Evolutionary conservation across 2,113 vertebrate genomes (phyloP).

Genomic region (Ptychochromis oligacanthus): DNA sequence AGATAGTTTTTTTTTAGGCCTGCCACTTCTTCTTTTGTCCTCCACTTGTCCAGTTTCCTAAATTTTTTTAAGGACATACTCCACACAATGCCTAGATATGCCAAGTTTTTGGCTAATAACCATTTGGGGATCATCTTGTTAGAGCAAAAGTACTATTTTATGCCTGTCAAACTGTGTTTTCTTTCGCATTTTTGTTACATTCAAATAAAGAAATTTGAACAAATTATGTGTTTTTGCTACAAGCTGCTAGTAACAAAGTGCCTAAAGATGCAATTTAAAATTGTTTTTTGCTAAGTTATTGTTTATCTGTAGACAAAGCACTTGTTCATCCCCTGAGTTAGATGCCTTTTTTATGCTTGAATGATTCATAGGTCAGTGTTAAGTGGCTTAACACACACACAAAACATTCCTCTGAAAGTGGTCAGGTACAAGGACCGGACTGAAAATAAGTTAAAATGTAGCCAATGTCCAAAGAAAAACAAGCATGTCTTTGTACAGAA

Average conservation of each 20-base stretch:
- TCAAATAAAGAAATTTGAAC: too few relatives aligned
- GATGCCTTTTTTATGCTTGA: too few relatives aligned
- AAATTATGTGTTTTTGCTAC: too few relatives aligned
- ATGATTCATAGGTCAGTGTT: background rate
- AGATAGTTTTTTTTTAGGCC: background rate
- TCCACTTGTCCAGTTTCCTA: too few relatives aligned
- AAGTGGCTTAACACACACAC: background rate
- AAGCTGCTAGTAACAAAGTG: too few relatives aligned
- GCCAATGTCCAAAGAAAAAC: background rate
- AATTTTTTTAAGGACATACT: background rate
- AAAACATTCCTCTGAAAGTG: background rate
- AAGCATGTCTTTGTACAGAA: too few relatives aligned
- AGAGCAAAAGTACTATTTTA: background rate
- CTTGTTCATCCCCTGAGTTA: too few relatives aligned
- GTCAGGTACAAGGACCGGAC: background rate
- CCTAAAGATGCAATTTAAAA: too few relatives aligned
- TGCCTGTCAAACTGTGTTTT: background rate
- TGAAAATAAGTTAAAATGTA: background rate
- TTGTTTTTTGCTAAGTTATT: too few relatives aligned
- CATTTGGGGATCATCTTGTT: rapidly evolving
- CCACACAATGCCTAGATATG: background rate
- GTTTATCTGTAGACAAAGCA: too few relatives aligned
- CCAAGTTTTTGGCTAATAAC: background rate
- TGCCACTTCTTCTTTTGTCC: background rate
- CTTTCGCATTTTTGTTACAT: too few relatives aligned